Base-by-base conservation (phyloP, 2,888 invertebrate genomes). In the Drosophila seclusa region DNA sequence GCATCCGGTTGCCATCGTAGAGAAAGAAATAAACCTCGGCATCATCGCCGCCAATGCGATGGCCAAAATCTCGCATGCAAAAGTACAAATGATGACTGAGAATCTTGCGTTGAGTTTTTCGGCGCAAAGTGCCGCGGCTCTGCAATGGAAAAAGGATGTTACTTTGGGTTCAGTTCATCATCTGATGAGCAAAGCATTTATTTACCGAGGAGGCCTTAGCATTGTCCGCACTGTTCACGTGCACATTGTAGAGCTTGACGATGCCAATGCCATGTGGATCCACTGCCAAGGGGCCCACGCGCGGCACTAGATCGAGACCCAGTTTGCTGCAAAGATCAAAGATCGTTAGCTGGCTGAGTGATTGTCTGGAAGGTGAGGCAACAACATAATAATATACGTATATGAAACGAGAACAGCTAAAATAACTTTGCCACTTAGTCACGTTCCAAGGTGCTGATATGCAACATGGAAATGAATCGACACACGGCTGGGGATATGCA, bases 211-310 rank as follows among this genome's bases (percentile, higher is more conserved):
- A 94, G 29, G 94, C 94, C 83, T 94, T 94, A 36, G 96, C 95
- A 87, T 96, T 96, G 83, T 96, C 96, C n/a, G 96, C 96, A 89
- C 96, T 96, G 80, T 95, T 95, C 24, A 95, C 95, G 83, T 96
- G 96, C 31, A 97, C 97, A 91, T 97, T 95, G 93, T 98, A 97
- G 24, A 99, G 94, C 87, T 98, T 97, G 55, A 98, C 97, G 42
- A 98, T 95, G 81, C 98, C 98, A 94, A 97, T 96, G 57, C 96
- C 95, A 89, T 97, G 97, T 36, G 97, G 97, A 92, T 98, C 97
- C 42, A 98, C 98, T 92, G 97, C 97, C 91, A 97, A 96, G 32
- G 97, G 96, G 38, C 97, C 97, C 78, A 97, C 96, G 32, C 99
- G 95, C 0, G 99, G 99, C 31, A 99, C 98, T 91, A 99, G 93